Conservation (phyloP, 92 coral and sea anemone species). For the Palythoa grandiflora region DNA sequence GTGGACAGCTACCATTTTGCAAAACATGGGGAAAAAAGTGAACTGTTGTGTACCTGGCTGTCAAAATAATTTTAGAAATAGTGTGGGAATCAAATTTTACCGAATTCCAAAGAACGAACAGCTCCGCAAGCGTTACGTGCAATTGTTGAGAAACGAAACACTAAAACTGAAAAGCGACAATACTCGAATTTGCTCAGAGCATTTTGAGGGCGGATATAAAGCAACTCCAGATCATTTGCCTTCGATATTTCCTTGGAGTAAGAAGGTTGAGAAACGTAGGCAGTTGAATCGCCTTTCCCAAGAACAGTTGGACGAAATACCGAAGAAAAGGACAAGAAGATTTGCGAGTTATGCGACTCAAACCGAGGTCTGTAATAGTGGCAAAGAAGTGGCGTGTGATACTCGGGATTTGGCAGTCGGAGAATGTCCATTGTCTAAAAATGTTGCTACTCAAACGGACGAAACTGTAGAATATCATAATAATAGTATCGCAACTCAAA, state of each 20-base stretch:
- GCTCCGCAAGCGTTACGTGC: constrained; percentile 26
- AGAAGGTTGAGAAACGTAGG: constrained; percentile 15
- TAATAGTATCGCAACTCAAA: constrained; percentile 17
- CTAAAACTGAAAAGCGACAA: constrained; percentile 19
- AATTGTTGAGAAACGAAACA: not conserved
- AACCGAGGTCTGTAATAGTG: constrained; percentile 30
- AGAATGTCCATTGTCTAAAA: constrained; percentile 7
- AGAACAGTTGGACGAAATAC: constrained; percentile 26
- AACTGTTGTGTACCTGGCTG: constrained; percentile 27
- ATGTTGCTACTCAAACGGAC: constrained; percentile 37
- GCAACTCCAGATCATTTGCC: constrained; percentile 18
- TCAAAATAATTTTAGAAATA: constrained; percentile 52
- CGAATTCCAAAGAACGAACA: constrained; percentile 45
- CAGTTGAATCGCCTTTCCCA: constrained; percentile 24
- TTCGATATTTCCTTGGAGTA: constrained; percentile 30
- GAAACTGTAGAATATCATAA: constrained; percentile 17
- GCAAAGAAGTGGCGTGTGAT: constrained; percentile 30
- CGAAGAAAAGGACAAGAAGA: not conserved
- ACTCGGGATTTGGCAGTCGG: constrained; percentile 18
- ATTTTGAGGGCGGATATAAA: constrained; percentile 22
- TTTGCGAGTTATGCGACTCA: constrained; percentile 4
- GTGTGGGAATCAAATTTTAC: constrained; percentile 36
- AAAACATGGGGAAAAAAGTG: not conserved
- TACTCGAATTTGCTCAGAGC: constrained; percentile 30
- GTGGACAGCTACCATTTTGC: constrained; percentile 1